A percentile compares a stretch with the other conserved stretches of the same genome.
phyloP scores from a whole-genome alignment of 2,113 vertebrate species.

The Macroglossus sobrinus region DNA sequence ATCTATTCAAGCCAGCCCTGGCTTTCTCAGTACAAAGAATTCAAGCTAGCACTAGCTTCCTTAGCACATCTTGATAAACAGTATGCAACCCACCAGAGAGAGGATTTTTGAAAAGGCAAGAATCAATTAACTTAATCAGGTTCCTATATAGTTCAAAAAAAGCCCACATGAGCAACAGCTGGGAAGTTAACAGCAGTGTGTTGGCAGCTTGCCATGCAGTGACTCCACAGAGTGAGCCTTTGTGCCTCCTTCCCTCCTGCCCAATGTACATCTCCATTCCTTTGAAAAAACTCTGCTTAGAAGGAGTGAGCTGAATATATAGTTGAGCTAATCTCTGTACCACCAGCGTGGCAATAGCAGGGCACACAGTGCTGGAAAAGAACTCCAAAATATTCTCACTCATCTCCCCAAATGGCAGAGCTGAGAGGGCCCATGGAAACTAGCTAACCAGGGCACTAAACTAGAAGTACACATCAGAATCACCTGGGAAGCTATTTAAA shows the following conservation, averaged over 20 bases:
- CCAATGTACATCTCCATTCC: neutral
- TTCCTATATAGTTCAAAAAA: neutral
- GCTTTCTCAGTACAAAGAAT: constrained; percentile 26
- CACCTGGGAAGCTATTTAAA: neutral
- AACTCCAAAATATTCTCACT: neutral
- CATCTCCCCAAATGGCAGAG: neutral
- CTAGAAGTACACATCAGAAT: neutral
- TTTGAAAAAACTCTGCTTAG: neutral
- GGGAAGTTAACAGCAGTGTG: neutral
- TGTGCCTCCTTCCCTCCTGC: neutral
- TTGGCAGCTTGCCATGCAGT: neutral
- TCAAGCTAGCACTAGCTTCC: neutral
- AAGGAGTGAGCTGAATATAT: neutral
- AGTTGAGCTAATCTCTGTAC: neutral
- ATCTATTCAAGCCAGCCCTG: neutral
- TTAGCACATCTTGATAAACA: constrained; percentile 32
- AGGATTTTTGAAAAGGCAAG: neutral
- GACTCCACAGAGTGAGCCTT: neutral
- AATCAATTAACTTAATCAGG: constrained; percentile 49
- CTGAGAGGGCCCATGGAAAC: neutral
- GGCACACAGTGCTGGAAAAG: neutral
- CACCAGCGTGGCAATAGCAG: neutral
- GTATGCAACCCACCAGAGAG: constrained; percentile 1
- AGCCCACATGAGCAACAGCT: neutral
- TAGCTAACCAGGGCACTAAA: neutral